phyloP scores from a whole-genome alignment of 2,113 vertebrate genomes.

The Chelonoidis abingdonii region DNA sequence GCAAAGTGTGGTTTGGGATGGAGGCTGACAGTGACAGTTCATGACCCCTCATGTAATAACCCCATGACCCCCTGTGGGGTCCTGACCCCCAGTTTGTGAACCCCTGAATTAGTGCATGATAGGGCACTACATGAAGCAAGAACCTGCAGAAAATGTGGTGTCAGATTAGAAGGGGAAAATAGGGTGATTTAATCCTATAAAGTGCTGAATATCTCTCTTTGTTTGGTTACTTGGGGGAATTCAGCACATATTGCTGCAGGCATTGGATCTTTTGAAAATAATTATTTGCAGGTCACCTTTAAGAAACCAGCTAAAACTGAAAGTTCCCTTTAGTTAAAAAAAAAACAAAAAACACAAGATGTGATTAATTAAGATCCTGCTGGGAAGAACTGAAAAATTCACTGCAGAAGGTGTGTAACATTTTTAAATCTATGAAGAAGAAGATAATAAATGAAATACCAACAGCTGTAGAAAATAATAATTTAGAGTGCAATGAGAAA shows the following conservation, averaged over 20 bases:
- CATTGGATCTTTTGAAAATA: not conserved
- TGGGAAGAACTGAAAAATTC: not conserved
- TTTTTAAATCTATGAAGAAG: constrained; percentile 20
- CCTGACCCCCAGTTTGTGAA: too few relatives aligned
- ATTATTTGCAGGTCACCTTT: not conserved
- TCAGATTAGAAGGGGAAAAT: fast-evolving
- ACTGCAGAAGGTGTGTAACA: constrained; percentile 36
- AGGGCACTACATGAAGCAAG: not conserved
- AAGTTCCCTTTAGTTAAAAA: not conserved
- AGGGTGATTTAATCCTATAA: not conserved
- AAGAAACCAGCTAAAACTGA: constrained; percentile 16
- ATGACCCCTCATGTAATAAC: too few relatives aligned
- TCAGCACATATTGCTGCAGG: not conserved
- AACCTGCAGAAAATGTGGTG: not conserved
- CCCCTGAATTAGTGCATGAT: not conserved
- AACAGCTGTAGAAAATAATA: constrained; percentile 36
- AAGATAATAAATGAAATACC: constrained; percentile 40
- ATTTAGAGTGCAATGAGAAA: constrained; percentile 33
- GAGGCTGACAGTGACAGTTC: too few relatives aligned
- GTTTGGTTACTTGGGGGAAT: not conserved
- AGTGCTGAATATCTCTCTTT: not conserved
- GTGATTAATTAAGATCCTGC: not conserved
- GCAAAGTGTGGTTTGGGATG: too few relatives aligned
- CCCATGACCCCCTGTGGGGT: too few relatives aligned
- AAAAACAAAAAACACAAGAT: not conserved